Conservation (phyloP, 1,140 invertebrate genomes). For the Drosophila virilis region DNA sequence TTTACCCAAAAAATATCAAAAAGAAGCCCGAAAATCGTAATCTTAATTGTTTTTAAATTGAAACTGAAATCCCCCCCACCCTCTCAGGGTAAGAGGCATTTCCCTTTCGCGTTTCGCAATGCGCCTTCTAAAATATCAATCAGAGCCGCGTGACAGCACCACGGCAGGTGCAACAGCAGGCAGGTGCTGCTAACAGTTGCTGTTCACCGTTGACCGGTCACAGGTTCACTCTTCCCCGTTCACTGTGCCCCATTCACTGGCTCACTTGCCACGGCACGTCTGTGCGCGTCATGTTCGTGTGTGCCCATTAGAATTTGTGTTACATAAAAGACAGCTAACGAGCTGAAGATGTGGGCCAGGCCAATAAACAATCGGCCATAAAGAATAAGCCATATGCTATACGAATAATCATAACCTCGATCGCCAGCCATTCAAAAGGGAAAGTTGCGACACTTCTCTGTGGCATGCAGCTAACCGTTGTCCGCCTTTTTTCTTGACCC, state of each 20-base stretch:
- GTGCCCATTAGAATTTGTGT: constrained; percentile 48
- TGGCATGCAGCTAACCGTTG: constrained; percentile 25
- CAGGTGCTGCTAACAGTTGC: constrained; percentile 5
- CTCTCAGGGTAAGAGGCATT: constrained; percentile 71
- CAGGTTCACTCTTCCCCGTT: constrained; percentile 9
- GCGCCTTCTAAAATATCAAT: constrained; percentile 8
- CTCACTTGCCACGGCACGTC: constrained; percentile 20
- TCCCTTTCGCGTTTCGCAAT: constrained; percentile 63
- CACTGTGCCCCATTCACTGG: constrained; percentile 2
- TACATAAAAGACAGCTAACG: constrained; percentile 39
- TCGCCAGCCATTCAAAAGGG: constrained; percentile 63
- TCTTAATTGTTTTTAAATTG: constrained; percentile 79
- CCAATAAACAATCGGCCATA: constrained; percentile 31
- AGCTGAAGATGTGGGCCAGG: constrained; percentile 30
- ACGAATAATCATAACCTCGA: constrained; percentile 66
- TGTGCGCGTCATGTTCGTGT: constrained; percentile 17
- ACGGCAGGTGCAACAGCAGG: constrained; percentile 10
- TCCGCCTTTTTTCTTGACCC: constrained; percentile 45
- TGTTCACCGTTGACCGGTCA: not conserved
- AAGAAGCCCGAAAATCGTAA: constrained; percentile 53
- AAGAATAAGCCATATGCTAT: constrained; percentile 43
- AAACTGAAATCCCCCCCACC: constrained; percentile 43
- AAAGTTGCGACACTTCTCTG: constrained; percentile 70
- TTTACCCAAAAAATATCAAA: constrained; percentile 51
- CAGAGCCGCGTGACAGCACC: not conserved